Evolutionary conservation across 2,113 vertebrate genomes (phyloP).

Genomic region (Oncorhynchus tshawytscha): DNA sequence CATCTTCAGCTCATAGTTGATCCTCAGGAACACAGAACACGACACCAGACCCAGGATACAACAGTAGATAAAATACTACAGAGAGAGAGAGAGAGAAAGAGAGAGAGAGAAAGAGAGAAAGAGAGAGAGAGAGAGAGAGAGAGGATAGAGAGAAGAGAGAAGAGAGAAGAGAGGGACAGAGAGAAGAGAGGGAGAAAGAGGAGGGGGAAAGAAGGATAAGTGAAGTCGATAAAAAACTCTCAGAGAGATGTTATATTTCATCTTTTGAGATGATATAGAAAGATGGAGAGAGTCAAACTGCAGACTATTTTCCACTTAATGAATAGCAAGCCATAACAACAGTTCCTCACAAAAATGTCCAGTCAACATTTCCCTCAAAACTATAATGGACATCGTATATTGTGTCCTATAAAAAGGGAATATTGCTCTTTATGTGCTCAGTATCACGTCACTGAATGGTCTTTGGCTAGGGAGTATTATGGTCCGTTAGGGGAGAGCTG

Average conservation of each 20-base stretch:
- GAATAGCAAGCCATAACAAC: neutral
- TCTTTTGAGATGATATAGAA: no score
- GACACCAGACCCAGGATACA: slow-evolving; percentile 95
- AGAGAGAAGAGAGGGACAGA: neutral
- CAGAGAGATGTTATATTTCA: no score
- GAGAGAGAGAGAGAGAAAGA: neutral
- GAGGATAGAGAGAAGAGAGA: neutral
- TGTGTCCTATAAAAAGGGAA: neutral
- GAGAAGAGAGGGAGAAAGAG: neutral
- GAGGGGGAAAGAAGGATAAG: no score
- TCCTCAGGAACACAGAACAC: slow-evolving; percentile 94
- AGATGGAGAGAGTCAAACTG: neutral
- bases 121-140: slow-evolving; percentile 4
- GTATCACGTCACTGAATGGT: neutral
- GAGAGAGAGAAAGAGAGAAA: slow-evolving; percentile 1
- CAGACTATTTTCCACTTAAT: no score
- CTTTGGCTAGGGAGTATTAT: neutral
- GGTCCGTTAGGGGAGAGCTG: neutral
- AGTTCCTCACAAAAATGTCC: neutral
- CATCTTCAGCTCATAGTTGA: slow-evolving; percentile 98
- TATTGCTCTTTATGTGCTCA: neutral
- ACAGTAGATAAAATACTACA: slow-evolving; percentile 97
- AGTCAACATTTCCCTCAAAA: neutral
- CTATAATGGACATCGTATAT: neutral
- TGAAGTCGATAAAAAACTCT: no score